Evolutionary conservation across 2,888 invertebrate genomes (phyloP).

Genomic region (Nemapogon koenigi): DNA sequence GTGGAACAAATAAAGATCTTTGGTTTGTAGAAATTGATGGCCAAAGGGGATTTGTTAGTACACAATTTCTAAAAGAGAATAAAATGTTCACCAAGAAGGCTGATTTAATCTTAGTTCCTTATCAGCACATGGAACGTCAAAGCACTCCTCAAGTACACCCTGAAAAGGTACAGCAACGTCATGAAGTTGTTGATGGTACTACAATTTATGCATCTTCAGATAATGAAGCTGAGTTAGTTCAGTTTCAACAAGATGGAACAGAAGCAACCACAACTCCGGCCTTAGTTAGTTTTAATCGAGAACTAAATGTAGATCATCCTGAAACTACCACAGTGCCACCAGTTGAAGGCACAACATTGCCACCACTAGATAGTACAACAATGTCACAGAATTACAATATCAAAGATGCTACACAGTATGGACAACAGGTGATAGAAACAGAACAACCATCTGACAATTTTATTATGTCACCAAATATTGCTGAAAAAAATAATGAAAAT

Average conservation of each 20-base stretch:
- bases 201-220: conserved; percentile 60
- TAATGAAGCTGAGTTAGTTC: neutral
- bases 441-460: no score
- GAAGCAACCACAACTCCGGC: no score
- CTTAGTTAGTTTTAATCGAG: no score
- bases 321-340: no score
- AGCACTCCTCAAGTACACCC: conserved; percentile 29
- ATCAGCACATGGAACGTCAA: conserved; percentile 20
- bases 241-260: neutral
- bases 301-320: no score
- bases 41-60: conserved; percentile 71
- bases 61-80: conserved; percentile 64
- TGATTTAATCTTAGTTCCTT: conserved; percentile 35
- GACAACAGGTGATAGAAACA: no score
- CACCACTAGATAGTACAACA: no score
- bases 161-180: conserved; percentile 43
- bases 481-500: no score
- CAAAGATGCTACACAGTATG: no score
- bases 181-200: conserved; percentile 72
- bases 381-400: no score
- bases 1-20: conserved; percentile 63
- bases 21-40: conserved; percentile 77
- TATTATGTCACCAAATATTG: no score
- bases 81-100: conserved; percentile 49
- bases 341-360: no score